These are phyloP conservation scores for Pseudomyrmex gracilis DNA, from an alignment of 1,140 invertebrate species.

Conservation along the genomic window DNA sequence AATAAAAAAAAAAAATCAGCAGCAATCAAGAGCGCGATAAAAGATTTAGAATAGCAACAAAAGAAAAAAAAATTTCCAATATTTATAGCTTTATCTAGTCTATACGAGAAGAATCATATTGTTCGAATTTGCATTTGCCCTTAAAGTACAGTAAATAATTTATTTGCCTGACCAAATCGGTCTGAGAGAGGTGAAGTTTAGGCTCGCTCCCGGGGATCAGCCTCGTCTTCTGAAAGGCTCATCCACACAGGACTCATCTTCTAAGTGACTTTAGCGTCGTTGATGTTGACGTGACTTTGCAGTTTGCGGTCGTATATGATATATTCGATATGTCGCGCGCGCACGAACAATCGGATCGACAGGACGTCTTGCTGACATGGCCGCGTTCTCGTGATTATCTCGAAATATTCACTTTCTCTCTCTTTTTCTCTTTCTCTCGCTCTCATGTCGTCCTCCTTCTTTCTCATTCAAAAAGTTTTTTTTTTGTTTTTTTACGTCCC, in stretches of 20 bases:
- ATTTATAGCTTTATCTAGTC: not conserved
- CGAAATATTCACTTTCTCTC: conserved; percentile 41
- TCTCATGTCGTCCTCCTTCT: conserved; percentile 2
- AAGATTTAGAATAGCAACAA: not conserved
- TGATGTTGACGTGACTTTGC: conserved; percentile 34
- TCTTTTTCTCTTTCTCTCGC: not conserved
- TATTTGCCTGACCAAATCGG: not conserved
- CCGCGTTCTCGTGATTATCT: conserved; percentile 39
- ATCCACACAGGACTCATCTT: not conserved
- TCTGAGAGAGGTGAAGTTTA: conserved; percentile 42
- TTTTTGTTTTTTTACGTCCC: conserved; percentile 76
- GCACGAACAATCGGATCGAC: conserved; percentile 38
- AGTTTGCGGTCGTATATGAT: conserved; percentile 24
- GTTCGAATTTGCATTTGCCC: not conserved
- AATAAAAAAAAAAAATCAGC: too few species aligned
- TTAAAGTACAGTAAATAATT: not conserved
- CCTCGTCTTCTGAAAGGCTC: too few species aligned
- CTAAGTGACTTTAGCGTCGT: conserved; percentile 1
- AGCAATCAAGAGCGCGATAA: not conserved
- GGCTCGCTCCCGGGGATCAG: not conserved
- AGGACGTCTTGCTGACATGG: conserved; percentile 38
- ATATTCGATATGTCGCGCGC: conserved; percentile 28
- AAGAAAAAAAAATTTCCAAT: not conserved
- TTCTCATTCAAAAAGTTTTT: conserved; percentile 1
- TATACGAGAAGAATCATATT: not conserved